Conservation (phyloP, 2,113 vertebrate genomes). For the Noturus placidus region DNA sequence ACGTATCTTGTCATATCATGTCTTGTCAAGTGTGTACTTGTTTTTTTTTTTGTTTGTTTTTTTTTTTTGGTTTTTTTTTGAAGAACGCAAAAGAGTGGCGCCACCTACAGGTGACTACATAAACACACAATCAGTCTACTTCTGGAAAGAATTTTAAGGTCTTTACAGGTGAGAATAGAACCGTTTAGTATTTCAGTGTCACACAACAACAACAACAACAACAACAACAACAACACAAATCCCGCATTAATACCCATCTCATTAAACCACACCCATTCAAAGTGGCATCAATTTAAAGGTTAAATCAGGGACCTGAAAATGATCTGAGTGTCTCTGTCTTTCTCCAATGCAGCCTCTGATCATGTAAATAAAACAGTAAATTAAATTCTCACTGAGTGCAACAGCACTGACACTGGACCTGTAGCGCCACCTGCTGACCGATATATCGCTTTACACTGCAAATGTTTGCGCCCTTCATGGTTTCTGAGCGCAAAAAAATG, state of each 20-base stretch:
- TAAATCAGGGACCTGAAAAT: background rate
- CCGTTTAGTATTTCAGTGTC: background rate
- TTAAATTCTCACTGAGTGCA: background rate
- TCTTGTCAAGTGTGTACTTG: background rate
- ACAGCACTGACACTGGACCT: slow-evolving; percentile 42
- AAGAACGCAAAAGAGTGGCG: background rate
- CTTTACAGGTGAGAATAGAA: background rate
- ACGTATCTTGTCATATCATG: background rate
- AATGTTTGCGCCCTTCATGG: background rate
- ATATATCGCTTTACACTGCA: background rate
- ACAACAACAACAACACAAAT: background rate
- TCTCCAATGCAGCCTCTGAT: background rate
- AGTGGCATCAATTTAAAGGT: background rate
- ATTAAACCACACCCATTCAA: background rate
- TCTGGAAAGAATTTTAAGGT: background rate
- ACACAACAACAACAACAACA: background rate
- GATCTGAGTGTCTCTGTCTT: background rate
- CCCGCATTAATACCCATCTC: background rate
- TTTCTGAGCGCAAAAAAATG: background rate
- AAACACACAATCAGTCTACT: background rate
- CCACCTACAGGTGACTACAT: background rate
- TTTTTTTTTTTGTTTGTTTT: background rate
- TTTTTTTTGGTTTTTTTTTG: background rate
- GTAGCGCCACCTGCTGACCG: slow-evolving; percentile 66
- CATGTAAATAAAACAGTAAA: background rate